Conservation (phyloP, 1,140 invertebrate genomes). For the Stegodyphus dumicola region DNA sequence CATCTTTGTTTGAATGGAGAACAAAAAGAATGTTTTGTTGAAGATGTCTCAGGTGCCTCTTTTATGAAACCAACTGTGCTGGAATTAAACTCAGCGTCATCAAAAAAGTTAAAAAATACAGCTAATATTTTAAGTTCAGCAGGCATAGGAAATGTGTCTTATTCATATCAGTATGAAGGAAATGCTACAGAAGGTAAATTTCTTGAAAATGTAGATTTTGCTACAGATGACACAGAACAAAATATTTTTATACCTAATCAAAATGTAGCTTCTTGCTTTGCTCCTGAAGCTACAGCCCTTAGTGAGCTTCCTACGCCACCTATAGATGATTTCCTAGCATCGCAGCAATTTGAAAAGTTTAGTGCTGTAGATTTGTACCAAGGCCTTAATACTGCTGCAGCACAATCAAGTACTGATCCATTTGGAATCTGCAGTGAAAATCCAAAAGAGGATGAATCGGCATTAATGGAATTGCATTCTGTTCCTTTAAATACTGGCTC, state of each 20-base stretch:
- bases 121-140: conserved; percentile 36
- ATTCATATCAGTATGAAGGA: conserved; percentile 14
- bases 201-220: neutral
- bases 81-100: conserved; percentile 18
- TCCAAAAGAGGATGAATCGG: neutral
- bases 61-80: conserved; percentile 34
- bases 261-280: conserved; percentile 9
- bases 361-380: neutral
- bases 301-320: conserved; percentile 56
- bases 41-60: neutral
- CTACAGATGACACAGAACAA: neutral
- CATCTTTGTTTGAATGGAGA: conserved; percentile 1
- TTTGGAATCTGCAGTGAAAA: neutral
- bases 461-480: neutral
- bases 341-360: conserved; percentile 24
- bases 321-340: conserved; percentile 52
- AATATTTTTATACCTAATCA: neutral
- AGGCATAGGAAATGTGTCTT: conserved; percentile 10
- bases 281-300: conserved; percentile 53
- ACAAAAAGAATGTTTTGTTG: neutral
- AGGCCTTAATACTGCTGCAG: neutral
- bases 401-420: neutral
- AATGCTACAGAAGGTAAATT: neutral
- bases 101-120: conserved; percentile 49
- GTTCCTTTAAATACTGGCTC: neutral